Conservation (phyloP, 2,113 vertebrate genomes). For the Atractosteus spatula region DNA sequence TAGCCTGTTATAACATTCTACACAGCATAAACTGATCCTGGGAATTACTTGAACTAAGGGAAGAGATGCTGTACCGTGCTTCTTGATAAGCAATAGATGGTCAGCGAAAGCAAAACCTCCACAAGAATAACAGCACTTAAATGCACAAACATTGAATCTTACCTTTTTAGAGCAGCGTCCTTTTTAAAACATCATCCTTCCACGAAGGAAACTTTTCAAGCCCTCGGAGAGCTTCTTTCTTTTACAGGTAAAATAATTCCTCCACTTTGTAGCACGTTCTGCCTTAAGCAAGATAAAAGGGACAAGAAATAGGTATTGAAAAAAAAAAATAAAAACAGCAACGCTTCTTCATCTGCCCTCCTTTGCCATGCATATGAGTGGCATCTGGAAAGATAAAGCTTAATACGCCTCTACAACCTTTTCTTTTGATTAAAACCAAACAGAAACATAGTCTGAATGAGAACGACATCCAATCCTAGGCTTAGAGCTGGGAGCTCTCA, state of each 20-base stretch:
- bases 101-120: slow-evolving; percentile 14
- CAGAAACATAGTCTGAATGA: slow-evolving; percentile 43
- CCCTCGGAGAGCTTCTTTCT: slow-evolving; percentile 44
- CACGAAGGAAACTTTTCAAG: slow-evolving; percentile 61
- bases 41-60: background rate
- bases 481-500: slow-evolving; percentile 19
- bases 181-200: slow-evolving; percentile 54
- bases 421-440: slow-evolving; percentile 36
- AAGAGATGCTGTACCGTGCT: slow-evolving; percentile 17
- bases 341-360: slow-evolving; percentile 9
- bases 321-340: background rate
- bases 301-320: background rate
- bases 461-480: slow-evolving; percentile 37
- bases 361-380: slow-evolving; percentile 6
- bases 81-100: slow-evolving; percentile 17
- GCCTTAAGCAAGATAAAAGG: slow-evolving; percentile 20
- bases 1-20: background rate
- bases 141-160: slow-evolving; percentile 32
- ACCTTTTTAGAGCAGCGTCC: slow-evolving; percentile 54
- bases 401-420: slow-evolving; percentile 13
- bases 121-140: background rate
- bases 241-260: slow-evolving; percentile 18
- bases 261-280: slow-evolving; percentile 15
- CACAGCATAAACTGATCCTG: background rate
- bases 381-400: slow-evolving; percentile 18